Conservation (phyloP, 2,888 invertebrate species). For the Epinotia ramella region DNA sequence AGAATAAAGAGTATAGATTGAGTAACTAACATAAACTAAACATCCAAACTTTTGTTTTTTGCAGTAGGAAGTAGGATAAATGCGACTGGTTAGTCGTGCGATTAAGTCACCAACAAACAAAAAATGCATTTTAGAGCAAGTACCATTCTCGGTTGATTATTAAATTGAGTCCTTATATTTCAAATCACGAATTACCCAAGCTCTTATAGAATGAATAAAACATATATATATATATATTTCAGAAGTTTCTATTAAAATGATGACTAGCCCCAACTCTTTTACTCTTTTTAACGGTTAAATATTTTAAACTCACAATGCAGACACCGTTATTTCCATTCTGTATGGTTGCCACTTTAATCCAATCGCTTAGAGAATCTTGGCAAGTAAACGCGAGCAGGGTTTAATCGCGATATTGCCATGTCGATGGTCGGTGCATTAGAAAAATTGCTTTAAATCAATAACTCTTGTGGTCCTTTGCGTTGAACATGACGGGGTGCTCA, state of each 20-base stretch:
- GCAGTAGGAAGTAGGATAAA: no score
- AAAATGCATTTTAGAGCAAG: no score
- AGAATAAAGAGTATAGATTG: no score
- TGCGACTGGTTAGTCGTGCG: no score
- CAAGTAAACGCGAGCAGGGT: slow-evolving; percentile 52
- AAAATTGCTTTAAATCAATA: slow-evolving; percentile 63
- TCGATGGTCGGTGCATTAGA: slow-evolving; percentile 64
- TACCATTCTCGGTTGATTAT: no score
- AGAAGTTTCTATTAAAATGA: not conserved
- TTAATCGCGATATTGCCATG: slow-evolving; percentile 66
- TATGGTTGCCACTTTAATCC: slow-evolving; percentile 43
- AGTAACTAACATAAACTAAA: no score
- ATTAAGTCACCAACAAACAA: no score
- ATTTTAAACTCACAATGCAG: slow-evolving; percentile 5
- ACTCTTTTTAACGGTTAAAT: not conserved
- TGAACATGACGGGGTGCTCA: slow-evolving; percentile 30
- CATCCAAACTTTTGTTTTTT: no score
- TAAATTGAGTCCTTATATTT: no score
- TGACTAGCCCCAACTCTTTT: not conserved
- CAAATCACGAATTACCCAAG: no score
- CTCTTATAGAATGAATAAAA: not conserved
- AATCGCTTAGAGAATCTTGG: slow-evolving; percentile 51
- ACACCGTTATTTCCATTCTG: slow-evolving; percentile 38
- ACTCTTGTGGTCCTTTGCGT: slow-evolving; percentile 50
- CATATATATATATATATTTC: no score